These are phyloP conservation scores for Hyperoplus lanceolatus DNA, from an alignment of 2,797 vertebrate species.

Conservation along the genomic window DNA sequence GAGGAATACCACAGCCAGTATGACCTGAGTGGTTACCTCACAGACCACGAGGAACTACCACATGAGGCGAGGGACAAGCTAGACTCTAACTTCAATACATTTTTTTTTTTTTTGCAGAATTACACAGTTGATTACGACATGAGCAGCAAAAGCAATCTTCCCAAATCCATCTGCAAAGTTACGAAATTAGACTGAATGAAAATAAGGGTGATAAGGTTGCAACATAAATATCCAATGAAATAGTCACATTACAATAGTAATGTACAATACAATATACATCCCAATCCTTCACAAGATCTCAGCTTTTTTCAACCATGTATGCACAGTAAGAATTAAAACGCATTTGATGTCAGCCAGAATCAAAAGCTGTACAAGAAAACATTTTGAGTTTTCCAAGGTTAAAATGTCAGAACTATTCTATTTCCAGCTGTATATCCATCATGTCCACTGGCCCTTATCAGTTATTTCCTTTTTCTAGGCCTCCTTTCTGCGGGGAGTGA, in stretches of 20 bases:
- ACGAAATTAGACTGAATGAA: neutral
- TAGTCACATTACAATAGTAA: neutral
- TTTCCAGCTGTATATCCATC: neutral
- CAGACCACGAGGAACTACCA: conserved; percentile 85
- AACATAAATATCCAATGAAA: neutral
- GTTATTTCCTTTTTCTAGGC: conserved; percentile 29
- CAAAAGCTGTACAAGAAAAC: neutral
- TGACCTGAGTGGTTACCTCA: conserved; percentile 86
- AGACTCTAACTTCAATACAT: neutral
- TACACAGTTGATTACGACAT: neutral
- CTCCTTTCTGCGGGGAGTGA: conserved; percentile 84
- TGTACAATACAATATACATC: neutral
- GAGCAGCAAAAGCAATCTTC: neutral
- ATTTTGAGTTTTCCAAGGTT: neutral
- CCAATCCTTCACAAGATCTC: neutral
- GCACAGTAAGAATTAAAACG: too few species aligned
- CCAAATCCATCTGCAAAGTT: neutral
- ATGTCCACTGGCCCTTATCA: neutral
- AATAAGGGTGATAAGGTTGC: neutral
- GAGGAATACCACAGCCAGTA: conserved; percentile 86
- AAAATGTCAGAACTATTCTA: neutral
- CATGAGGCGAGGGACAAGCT: conserved; percentile 81
- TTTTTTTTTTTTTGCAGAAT: neutral
- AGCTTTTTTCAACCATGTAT: neutral
- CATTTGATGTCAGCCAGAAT: neutral